Percentiles rank a stretch among this genome's conserved stretches.
Evolutionary conservation across 2,113 vertebrate species (phyloP).

Genomic region (Megalops atlanticus): DNA sequence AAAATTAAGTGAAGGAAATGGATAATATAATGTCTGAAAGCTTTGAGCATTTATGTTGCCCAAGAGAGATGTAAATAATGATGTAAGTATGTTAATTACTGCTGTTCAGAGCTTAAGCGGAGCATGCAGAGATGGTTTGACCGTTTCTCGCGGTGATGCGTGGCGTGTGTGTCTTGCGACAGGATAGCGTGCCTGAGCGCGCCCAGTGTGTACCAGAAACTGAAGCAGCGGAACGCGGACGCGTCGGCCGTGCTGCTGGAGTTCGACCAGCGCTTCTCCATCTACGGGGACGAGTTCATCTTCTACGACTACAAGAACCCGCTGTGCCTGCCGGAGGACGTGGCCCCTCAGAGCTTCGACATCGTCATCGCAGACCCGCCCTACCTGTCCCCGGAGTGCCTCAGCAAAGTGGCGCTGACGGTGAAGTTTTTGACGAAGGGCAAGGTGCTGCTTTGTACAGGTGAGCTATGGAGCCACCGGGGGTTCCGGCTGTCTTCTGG

Average conservation of each 20-base stretch:
- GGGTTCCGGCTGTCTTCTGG: too few relatives aligned
- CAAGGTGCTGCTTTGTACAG: slow-evolving; percentile 93
- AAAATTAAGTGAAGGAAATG: too few relatives aligned
- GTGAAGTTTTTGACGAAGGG: slow-evolving; percentile 81
- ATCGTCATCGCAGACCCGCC: slow-evolving; percentile 91
- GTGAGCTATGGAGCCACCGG: slow-evolving; percentile 56
- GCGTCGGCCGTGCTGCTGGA: slow-evolving; percentile 77
- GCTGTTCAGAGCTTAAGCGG: too few relatives aligned
- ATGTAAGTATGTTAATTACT: too few relatives aligned
- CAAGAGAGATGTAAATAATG: too few relatives aligned
- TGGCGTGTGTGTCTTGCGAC: slow-evolving; percentile 28
- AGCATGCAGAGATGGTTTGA: too few relatives aligned
- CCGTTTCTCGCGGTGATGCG: not conserved
- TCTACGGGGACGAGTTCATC: slow-evolving; percentile 87
- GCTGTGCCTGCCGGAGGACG: slow-evolving; percentile 66
- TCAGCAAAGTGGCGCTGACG: slow-evolving; percentile 84
- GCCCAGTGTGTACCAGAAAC: slow-evolving; percentile 91
- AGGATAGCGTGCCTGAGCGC: slow-evolving; percentile 91
- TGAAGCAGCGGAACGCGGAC: slow-evolving; percentile 72
- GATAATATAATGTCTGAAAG: too few relatives aligned
- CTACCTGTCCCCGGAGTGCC: slow-evolving; percentile 90
- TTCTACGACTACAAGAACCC: slow-evolving; percentile 94
- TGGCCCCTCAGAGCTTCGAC: slow-evolving; percentile 81
- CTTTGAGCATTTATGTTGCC: too few relatives aligned
- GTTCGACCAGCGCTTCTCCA: slow-evolving; percentile 85